These are phyloP conservation scores for Panulirus ornatus DNA, from an alignment of 1,140 invertebrate species.

Conservation along the genomic window DNA sequence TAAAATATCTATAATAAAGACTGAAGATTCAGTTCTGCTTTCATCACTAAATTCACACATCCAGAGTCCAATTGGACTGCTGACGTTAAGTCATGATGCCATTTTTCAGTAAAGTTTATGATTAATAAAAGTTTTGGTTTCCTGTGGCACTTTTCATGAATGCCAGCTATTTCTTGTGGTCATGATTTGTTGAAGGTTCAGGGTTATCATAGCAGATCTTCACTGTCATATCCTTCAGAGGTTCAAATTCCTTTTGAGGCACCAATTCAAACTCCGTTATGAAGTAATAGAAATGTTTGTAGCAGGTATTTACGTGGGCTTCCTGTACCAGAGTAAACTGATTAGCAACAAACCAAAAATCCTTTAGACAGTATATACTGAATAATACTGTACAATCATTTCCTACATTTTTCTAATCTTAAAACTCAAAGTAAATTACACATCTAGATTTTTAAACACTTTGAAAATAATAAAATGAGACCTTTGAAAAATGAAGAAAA, in stretches of 20 bases:
- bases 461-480: too few species aligned
- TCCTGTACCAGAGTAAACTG: conserved; percentile 80
- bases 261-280: conserved; percentile 93
- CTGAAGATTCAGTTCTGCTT: neutral
- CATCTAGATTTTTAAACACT: too few species aligned
- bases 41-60: neutral
- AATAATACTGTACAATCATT: neutral
- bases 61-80: neutral
- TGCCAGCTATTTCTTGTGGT: conserved; percentile 15
- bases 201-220: conserved; percentile 81
- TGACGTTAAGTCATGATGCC: neutral
- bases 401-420: neutral
- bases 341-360: neutral
- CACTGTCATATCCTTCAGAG: conserved; percentile 87
- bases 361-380: neutral
- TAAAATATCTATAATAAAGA: too few species aligned
- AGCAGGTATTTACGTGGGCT: conserved; percentile 97
- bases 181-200: conserved; percentile 11
- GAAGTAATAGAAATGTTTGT: conserved; percentile 98
- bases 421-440: too few species aligned
- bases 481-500: too few species aligned
- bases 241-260: conserved; percentile 91
- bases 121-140: neutral
- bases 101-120: neutral
- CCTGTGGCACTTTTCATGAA: neutral